These are phyloP conservation scores for Papilio polytes DNA, from an alignment of 1,140 invertebrate species.

Conservation along the genomic window DNA sequence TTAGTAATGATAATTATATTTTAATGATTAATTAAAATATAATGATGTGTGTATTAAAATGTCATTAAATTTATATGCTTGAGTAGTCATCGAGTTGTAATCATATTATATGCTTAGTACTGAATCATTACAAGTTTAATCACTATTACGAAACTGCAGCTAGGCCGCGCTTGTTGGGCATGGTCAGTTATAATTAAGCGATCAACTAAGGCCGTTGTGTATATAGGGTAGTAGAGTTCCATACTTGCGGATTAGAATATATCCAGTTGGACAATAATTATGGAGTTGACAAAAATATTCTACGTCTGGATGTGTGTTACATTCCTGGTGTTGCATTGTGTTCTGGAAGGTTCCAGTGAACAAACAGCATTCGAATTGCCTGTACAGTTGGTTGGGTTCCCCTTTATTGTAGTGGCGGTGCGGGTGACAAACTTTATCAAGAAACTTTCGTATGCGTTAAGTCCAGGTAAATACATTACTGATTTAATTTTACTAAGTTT, in stretches of 20 bases:
- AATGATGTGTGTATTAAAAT: not conserved
- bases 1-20: not conserved
- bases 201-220: slow-evolving; percentile 62
- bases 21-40: not conserved
- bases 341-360: slow-evolving; percentile 60
- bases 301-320: slow-evolving; percentile 65
- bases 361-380: slow-evolving; percentile 89
- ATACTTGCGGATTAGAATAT: slow-evolving; percentile 22
- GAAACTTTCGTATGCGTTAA: slow-evolving; percentile 91
- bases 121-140: slow-evolving; percentile 28
- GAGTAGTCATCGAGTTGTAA: not conserved
- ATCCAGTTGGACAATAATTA: slow-evolving; percentile 45
- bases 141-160: slow-evolving; percentile 63
- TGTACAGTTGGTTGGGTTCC: slow-evolving; percentile 92
- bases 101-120: not conserved
- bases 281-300: slow-evolving; percentile 70
- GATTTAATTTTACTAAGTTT: slow-evolving; percentile 10
- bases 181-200: slow-evolving; percentile 68
- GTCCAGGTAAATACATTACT: slow-evolving; percentile 87
- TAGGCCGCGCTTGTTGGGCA: slow-evolving; percentile 53
- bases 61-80: not conserved
- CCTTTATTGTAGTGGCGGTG: slow-evolving; percentile 92
- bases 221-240: not conserved
- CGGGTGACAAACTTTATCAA: slow-evolving; percentile 92
- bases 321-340: slow-evolving; percentile 64